phyloP scores from a whole-genome alignment of 2,113 vertebrate species.

The Seriola quinqueradiata region DNA sequence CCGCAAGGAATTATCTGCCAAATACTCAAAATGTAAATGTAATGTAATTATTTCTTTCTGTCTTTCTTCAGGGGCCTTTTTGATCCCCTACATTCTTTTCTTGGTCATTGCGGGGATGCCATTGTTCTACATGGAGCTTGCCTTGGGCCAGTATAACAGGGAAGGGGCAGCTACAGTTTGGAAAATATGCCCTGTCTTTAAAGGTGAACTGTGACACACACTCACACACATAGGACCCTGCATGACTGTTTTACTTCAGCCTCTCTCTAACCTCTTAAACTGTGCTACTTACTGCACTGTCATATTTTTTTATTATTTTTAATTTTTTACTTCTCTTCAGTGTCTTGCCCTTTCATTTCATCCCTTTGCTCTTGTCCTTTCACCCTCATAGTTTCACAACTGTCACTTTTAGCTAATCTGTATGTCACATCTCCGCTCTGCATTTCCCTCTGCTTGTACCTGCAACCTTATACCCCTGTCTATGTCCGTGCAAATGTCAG shows the following conservation, averaged over 20 bases:
- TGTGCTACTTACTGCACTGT: not conserved
- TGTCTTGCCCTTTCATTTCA: conserved; percentile 59
- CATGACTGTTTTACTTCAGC: not conserved
- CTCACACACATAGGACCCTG: not conserved
- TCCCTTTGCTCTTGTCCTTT: conserved; percentile 45
- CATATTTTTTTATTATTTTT: not conserved
- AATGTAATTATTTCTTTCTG: conserved; percentile 29
- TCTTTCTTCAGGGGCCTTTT: conserved; percentile 90
- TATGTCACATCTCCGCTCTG: conserved; percentile 21
- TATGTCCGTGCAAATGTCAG: conserved; percentile 41
- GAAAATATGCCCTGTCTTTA: conserved; percentile 99
- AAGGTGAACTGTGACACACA: conserved; percentile 87
- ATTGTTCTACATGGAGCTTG: conserved; percentile 99
- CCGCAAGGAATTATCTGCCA: not conserved
- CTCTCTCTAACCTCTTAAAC: conserved; percentile 44
- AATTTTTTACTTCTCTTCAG: not conserved
- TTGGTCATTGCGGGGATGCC: conserved; percentile 99
- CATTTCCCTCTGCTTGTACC: conserved; percentile 20
- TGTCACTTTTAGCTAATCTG: conserved; percentile 46
- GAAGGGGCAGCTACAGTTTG: conserved; percentile 97
- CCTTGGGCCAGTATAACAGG: conserved; percentile 96
- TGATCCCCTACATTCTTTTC: conserved; percentile 97
- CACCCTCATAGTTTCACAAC: conserved; percentile 23
- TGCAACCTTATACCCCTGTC: conserved; percentile 10
- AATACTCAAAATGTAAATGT: not conserved